Evolutionary conservation across 2,888 invertebrate genomes (phyloP), one percentile per base, ranked within the genome.

Genomic region (Phragmatobia fuliginosa): DNA sequence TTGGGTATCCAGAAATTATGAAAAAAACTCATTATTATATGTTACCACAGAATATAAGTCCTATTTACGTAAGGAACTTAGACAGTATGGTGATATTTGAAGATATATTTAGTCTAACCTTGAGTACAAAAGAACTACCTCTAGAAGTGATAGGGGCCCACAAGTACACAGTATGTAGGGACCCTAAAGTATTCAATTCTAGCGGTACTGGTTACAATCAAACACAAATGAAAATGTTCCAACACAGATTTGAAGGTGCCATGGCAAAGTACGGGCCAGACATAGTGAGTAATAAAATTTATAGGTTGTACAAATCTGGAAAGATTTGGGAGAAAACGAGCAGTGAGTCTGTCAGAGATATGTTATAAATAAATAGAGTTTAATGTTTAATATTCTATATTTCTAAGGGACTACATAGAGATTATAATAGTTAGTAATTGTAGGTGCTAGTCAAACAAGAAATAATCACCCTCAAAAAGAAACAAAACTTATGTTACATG

Each of bases 171-270:
- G 93, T 92, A 77, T 95, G 95, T 82, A 90, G 93, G 62, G 94
- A 95, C 71, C 88, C 89, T 7, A 93, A 94, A 68, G 84, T 84
- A 2, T 90, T 89, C 59, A 88, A 88, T 65, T 85, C 89, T 0
- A 87, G 81, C 71, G 92, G 91, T 16, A 72, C 81, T 16, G 93
- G 92, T 0, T 95, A 93, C 72, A 94, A 94, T 83, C 91, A 91
- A 64, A 93, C 94, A 7, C 93, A 94, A 72, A 92, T 95, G 92
- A 91, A 93, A 74, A 87, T 93, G 8, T 94, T 95, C 75, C 94
- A 91, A 61, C 94, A 95, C 75, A 94, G 94, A 67, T 94, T 95
- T 82, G 96, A 96, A 86, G 92, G 93, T 72, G 93, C 95, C 59
- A 95, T 95, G 91, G 86, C 94, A 45, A 95, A 95, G 77, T 96